Evolutionary conservation across 1,140 invertebrate genomes (phyloP).

Genomic region (Ectropis grisescens): DNA sequence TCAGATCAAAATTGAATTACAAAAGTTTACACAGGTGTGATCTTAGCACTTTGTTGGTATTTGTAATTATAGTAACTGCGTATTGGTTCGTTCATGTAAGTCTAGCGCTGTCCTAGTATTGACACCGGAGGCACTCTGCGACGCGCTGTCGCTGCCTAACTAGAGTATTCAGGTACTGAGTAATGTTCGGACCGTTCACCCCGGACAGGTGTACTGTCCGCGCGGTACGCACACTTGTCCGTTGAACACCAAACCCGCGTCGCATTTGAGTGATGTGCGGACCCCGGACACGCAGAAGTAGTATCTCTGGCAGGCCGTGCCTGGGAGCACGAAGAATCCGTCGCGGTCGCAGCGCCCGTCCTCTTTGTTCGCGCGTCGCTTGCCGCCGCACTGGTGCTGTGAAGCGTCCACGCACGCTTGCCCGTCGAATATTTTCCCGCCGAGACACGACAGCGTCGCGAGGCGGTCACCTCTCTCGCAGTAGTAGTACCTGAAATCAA

Average conservation of each 20-base stretch:
- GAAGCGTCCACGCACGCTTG: constrained; percentile 56
- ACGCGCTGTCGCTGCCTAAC: too few relatives aligned
- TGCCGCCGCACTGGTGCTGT: constrained; percentile 46
- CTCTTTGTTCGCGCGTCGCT: constrained; percentile 24
- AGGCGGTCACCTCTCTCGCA: constrained; percentile 70
- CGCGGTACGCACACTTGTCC: constrained; percentile 68
- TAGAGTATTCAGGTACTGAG: too few relatives aligned
- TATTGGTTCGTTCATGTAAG: too few relatives aligned
- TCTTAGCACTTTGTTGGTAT: too few relatives aligned
- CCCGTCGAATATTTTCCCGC: constrained; percentile 70
- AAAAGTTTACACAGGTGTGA: too few relatives aligned
- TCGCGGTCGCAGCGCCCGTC: constrained; percentile 48
- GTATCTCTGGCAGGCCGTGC: constrained; percentile 69
- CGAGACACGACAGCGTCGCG: constrained; percentile 68
- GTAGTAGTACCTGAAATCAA: constrained; percentile 60
- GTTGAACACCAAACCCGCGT: constrained; percentile 56
- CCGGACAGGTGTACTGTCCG: constrained; percentile 62
- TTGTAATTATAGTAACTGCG: too few relatives aligned
- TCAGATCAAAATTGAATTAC: too few relatives aligned
- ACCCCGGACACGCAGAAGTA: constrained; percentile 69
- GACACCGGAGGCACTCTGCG: too few relatives aligned
- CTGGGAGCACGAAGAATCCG: constrained; percentile 68
- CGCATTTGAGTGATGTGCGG: constrained; percentile 50
- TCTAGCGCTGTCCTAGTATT: too few relatives aligned
- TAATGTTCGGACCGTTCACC: too few relatives aligned